Conservation (phyloP, 1,140 invertebrate genomes). For the Drosophila sp. region DNA sequence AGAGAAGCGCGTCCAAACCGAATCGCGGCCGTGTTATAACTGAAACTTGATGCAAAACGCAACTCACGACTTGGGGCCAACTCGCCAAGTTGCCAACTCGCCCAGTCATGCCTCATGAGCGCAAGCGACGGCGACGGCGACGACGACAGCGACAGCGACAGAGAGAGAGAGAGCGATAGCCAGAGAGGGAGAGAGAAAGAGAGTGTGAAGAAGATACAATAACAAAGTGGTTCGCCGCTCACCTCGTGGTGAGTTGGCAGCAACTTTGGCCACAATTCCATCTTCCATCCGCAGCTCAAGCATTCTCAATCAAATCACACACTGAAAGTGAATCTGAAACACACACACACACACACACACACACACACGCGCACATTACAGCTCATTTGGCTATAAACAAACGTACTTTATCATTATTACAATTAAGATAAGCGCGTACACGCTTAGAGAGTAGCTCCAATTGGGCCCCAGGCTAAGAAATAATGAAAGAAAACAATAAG, state of each 20-base stretch:
- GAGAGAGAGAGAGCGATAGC: conserved; percentile 13
- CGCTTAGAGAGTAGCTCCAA: conserved; percentile 33
- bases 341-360: not conserved
- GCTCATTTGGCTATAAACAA: conserved; percentile 40
- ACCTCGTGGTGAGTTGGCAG: conserved; percentile 64
- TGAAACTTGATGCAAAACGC: conserved; percentile 61
- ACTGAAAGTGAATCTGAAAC: conserved; percentile 73
- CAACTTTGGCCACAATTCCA: conserved; percentile 7
- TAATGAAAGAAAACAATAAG: not conserved
- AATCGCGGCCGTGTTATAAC: conserved; percentile 71
- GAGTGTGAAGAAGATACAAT: conserved; percentile 59
- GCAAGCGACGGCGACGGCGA: not conserved
- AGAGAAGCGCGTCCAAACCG: conserved; percentile 66
- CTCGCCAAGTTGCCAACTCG: conserved; percentile 17
- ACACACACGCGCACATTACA: conserved; percentile 18
- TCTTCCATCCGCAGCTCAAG: conserved; percentile 43
- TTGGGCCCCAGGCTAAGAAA: conserved; percentile 7
- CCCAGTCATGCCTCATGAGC: conserved; percentile 8
- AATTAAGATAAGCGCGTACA: conserved; percentile 24
- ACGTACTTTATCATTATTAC: conserved; percentile 46
- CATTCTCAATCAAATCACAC: conserved; percentile 71
- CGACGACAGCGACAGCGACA: not conserved
- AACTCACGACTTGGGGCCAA: conserved; percentile 45
- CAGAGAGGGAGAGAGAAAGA: conserved; percentile 9
- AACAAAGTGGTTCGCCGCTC: conserved; percentile 11